Base-by-base conservation (phyloP, 1,140 invertebrate species). In the Subanguina moxae region DNA sequence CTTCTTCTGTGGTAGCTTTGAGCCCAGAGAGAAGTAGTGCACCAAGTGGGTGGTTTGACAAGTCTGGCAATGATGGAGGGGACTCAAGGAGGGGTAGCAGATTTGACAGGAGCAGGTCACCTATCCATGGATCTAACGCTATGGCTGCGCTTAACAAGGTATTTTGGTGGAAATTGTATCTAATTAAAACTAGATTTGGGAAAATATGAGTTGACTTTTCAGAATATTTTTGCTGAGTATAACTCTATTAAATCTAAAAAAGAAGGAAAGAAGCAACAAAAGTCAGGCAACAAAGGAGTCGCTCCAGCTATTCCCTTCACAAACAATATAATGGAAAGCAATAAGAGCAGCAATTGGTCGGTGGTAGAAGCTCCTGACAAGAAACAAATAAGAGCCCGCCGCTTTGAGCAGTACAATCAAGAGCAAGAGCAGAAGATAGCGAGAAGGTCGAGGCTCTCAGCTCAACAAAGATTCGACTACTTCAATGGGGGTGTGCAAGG, bases 361-460 rank as follows among this genome's bases (percentile, higher is more conserved):
- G 48, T 42, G 61, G 59, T 62, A 78, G 62, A 68, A 65, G 57
- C 46, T 67, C 23, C 28, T 23, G 48, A 52, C 23, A 52, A 52
- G 15, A 52, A 52, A 15, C n/a, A 52, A 19, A 19, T 52, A 19
- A 19, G 68, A 17, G 68, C 67, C 23, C 46, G 69, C 46, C 68
- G 72, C 13, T 72, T 72, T 57, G 64, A 68, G 43, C 72, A 67
- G 63, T 48, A 65, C 28, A 19, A 57, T n/a, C 42, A 62, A 38
- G 17, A 57, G 52, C 48, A 52, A 21, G 32, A 38, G 32, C 32
- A 38, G 32, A 38, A 38, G 11, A 38, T 38, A 38, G 32, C 32
- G 3, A 38, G 32, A 11, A 52, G 48, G 48, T 21, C 3, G 3
- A 3, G 48, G 17, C n/a, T 19, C 17, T 52, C 23, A 3, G 48